A percentile compares a stretch with the other conserved stretches of the same genome.
phyloP scores from a whole-genome alignment of 2,797 vertebrate genomes.

The Momotus momota region DNA sequence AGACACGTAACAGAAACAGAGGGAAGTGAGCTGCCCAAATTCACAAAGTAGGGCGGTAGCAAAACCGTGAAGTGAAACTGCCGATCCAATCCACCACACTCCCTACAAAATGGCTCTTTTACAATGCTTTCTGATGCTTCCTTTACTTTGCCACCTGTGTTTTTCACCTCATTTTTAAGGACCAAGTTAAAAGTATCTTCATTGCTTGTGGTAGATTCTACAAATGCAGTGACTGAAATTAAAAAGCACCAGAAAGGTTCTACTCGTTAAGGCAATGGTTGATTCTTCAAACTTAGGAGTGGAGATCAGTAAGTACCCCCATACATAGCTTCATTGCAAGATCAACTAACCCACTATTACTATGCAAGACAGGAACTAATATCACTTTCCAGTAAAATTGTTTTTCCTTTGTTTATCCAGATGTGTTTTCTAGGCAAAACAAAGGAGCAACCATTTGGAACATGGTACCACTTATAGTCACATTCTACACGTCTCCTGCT shows the following conservation, averaged over 20 bases:
- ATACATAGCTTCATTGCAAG: not conserved
- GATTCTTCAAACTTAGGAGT: not conserved
- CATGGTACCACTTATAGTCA: not conserved
- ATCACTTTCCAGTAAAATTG: not conserved
- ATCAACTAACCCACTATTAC: not conserved
- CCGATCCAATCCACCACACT: not conserved
- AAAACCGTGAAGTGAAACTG: not conserved
- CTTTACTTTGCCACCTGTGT: not conserved
- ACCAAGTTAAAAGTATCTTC: not conserved
- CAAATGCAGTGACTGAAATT: not conserved
- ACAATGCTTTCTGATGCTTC: not conserved
- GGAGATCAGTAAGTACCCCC: not conserved
- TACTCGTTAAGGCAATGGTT: not conserved
- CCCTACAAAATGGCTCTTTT: fast-evolving
- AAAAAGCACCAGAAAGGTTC: not conserved
- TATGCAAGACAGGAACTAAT: not conserved
- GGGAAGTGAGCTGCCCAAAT: not conserved
- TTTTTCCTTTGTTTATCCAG: not conserved
- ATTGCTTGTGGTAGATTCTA: not conserved
- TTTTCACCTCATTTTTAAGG: not conserved
- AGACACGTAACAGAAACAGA: not conserved
- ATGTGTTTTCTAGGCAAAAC: not conserved
- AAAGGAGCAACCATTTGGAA: not conserved
- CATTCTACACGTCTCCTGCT: not conserved
- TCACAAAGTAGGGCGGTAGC: not conserved